A percentile compares a stretch with the other conserved stretches of the same genome.
phyloP scores from a whole-genome alignment of 2,888 invertebrate species.

The Agrotis segetum region DNA sequence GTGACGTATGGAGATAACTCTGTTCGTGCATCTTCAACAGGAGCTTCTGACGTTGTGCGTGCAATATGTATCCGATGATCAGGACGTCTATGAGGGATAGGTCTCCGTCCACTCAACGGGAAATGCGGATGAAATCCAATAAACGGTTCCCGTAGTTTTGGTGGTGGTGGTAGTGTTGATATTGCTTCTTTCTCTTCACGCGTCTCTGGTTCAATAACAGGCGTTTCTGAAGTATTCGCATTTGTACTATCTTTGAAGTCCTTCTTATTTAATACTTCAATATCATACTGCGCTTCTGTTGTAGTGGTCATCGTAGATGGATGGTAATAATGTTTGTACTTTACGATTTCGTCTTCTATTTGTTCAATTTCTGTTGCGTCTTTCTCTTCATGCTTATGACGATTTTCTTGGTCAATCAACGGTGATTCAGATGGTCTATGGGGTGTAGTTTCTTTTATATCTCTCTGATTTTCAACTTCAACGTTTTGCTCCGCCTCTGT shows the following conservation, averaged over 20 bases:
- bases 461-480: neutral
- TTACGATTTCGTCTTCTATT: conserved; percentile 72
- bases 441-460: neutral
- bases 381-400: no score
- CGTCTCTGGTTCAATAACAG: no score
- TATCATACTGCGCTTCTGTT: conserved; percentile 27
- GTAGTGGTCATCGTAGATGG: conserved; percentile 65
- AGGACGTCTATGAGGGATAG: conserved; percentile 6
- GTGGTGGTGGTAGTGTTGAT: conserved; percentile 23
- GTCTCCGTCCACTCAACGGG: neutral
- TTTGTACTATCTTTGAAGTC: neutral
- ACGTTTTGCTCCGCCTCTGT: conserved; percentile 27
- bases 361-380: conserved; percentile 5
- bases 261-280: neutral
- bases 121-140: neutral
- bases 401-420: no score
- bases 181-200: no score
- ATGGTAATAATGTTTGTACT: conserved; percentile 64
- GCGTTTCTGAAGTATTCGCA: no score
- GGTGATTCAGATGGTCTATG: conserved; percentile 5
- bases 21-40: conserved; percentile 6
- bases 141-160: neutral
- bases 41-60: conserved; percentile 1
- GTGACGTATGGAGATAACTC: no score
- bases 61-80: conserved; percentile 5